Evolutionary conservation across 1,140 invertebrate genomes (phyloP).

Genomic region (Drepana arcuata): DNA sequence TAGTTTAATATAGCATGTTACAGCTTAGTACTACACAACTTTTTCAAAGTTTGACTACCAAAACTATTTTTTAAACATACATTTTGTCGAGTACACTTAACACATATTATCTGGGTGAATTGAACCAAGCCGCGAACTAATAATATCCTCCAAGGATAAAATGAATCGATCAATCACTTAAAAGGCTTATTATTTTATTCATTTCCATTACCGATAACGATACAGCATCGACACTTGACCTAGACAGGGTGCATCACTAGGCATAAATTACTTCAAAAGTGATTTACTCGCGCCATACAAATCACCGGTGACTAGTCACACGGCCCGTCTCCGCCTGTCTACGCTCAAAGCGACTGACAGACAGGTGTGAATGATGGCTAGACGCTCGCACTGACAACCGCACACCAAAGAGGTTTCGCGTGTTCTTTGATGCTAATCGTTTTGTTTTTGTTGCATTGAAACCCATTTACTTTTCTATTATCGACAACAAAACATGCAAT

Average conservation of each 20-base stretch:
- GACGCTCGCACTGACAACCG: conserved; percentile 40
- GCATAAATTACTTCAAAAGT: conserved; percentile 61
- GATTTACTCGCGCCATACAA: conserved; percentile 53
- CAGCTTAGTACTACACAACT: too few species aligned
- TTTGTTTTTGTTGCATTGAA: conserved; percentile 35
- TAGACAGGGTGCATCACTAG: conserved; percentile 22
- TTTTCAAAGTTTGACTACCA: too few species aligned
- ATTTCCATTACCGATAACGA: too few species aligned
- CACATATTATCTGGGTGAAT: too few species aligned
- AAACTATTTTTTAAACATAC: too few species aligned
- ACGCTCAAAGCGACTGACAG: conserved; percentile 24
- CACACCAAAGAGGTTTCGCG: conserved; percentile 23
- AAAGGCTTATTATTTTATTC: too few species aligned
- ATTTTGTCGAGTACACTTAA: too few species aligned
- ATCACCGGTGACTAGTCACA: conserved; percentile 37
- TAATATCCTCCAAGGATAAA: too few species aligned
- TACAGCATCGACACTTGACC: conserved; percentile 17
- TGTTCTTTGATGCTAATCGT: conserved; percentile 43
- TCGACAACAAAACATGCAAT: conserved; percentile 17
- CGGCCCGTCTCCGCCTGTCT: conserved; percentile 30
- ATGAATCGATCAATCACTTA: too few species aligned
- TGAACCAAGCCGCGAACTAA: too few species aligned
- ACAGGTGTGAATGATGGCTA: conserved; percentile 55
- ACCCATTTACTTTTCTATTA: conserved; percentile 15
- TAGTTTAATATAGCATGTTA: too few species aligned